Evolutionary conservation across 2,888 invertebrate genomes (phyloP).

Genomic region (Euproctis similis): DNA sequence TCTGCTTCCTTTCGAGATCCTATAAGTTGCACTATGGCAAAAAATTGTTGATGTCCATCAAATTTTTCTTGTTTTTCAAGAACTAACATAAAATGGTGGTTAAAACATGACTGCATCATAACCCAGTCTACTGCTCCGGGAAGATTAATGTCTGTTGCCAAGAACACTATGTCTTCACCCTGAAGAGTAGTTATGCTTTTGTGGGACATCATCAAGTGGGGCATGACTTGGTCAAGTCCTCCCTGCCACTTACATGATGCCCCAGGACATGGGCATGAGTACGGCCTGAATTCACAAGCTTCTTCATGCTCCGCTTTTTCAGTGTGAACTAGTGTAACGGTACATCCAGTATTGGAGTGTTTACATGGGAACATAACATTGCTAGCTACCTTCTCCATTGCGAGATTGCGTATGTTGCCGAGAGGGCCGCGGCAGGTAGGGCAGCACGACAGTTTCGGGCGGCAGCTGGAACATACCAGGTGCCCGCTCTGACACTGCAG

Average conservation of each 20-base stretch:
- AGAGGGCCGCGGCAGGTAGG: slow-evolving; percentile 98
- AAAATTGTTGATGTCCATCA: slow-evolving; percentile 97
- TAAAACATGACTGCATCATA: slow-evolving; percentile 99
- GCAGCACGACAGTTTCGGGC: slow-evolving; percentile 97
- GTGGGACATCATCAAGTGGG: slow-evolving; percentile 96
- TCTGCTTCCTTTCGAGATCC: slow-evolving; percentile 99
- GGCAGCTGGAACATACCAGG: slow-evolving; percentile 97
- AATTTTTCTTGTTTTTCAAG: slow-evolving; percentile 98
- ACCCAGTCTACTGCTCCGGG: slow-evolving; percentile 99
- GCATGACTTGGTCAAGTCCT: slow-evolving; percentile 98
- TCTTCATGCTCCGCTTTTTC: slow-evolving; percentile 99
- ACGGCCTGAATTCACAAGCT: slow-evolving; percentile 97
- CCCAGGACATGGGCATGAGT: slow-evolving; percentile 99
- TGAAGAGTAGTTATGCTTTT: slow-evolving; percentile 99
- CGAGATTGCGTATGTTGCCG: slow-evolving; percentile 97
- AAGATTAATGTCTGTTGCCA: slow-evolving; percentile 99
- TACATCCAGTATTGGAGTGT: slow-evolving; percentile 96
- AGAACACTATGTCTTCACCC: slow-evolving; percentile 99
- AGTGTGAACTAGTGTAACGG: slow-evolving; percentile 93
- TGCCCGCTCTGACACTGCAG: slow-evolving; percentile 99
- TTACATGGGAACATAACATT: slow-evolving; percentile 99
- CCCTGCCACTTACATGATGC: slow-evolving; percentile 99
- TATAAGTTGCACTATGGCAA: slow-evolving; percentile 99
- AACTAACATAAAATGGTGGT: slow-evolving; percentile 99
- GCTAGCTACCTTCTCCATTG: slow-evolving; percentile 99